Conservation (phyloP, 2,797 vertebrate species). For the Sternotherus odoratus region DNA sequence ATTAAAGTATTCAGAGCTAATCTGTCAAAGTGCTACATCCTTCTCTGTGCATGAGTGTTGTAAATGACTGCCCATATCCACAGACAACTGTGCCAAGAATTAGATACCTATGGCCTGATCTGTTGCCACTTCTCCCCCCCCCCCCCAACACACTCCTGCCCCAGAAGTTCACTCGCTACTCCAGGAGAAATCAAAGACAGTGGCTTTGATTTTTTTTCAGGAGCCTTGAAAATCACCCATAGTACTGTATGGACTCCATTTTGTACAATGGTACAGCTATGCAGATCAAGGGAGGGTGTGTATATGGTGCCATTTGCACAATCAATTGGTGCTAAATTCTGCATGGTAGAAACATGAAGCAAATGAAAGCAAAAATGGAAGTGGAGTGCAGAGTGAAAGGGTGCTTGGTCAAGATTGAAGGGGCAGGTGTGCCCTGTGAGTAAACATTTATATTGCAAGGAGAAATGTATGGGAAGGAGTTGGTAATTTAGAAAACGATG, state of each 20-base stretch:
- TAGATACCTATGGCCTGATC: fast-evolving
- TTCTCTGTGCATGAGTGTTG: no score
- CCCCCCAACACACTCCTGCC: no score
- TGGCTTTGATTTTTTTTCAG: background rate
- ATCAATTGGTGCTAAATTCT: background rate
- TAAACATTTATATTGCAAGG: background rate
- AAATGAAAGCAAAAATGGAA: background rate
- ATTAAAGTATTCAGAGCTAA: background rate
- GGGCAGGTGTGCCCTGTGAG: background rate
- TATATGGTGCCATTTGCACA: background rate
- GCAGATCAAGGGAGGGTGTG: background rate
- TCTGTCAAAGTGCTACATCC: background rate
- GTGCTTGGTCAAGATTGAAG: background rate
- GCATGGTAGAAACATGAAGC: background rate
- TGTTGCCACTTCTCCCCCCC: background rate
- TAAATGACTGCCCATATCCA: background rate
- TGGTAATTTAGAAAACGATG: background rate
- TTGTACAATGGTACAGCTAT: no score
- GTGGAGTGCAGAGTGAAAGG: background rate
- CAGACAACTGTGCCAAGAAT: background rate
- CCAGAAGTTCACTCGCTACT: background rate
- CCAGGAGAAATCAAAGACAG: background rate
- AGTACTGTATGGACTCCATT: background rate
- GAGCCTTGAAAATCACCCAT: background rate
- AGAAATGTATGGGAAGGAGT: background rate